Evolutionary conservation across 2,113 vertebrate species (phyloP), one percentile per base, ranked within the genome.

Genomic region (Falcunculus frontatus): DNA sequence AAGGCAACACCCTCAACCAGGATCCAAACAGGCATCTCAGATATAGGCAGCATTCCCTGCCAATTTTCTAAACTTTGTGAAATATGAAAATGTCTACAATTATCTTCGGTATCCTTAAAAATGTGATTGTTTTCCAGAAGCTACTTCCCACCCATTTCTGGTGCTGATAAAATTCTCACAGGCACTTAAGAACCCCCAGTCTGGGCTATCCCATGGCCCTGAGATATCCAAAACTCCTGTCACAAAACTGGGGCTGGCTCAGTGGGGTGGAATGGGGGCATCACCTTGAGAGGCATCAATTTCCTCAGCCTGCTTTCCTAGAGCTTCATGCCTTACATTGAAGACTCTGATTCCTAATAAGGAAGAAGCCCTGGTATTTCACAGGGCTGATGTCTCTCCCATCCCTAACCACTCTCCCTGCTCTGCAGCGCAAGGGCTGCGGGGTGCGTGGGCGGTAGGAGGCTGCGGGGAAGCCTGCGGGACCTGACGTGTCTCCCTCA

Each of bases 391-490:
- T 4, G 4, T 12, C 49, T 70, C 53, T 37, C 26, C 78, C 3
- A 0, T 37, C 46, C 52, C 33, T 29, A 60, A 23, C 3, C 1
- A 4, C 42, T 53, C 73, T 91, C 42, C 32, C 27, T 0, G 10
- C 15, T 73, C 55, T 1, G 7, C 68, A 44, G 83, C 0, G 0
- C 0, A 0, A 73, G 33, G 62, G 67, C 68, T 86, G 89, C 0
- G 0, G 50, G 65, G 42, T 23, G 49, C 0, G 30, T 81, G 80
- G 87, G 84, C 4, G 64, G 81, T 30, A 52, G 64, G 84, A 95
- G 55, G 68, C 60, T 0, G 6, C 0, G 3, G 69, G 69, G 77
- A 94, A 84, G 87, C 90, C 93, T 59, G 39, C 10, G 21, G 57
- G 77, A 93, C 84, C 81, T 79, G 93, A 72, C 1, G 7, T 4